Base-by-base conservation (phyloP, 2,113 vertebrate species). In the Seriola aureovittata region DNA sequence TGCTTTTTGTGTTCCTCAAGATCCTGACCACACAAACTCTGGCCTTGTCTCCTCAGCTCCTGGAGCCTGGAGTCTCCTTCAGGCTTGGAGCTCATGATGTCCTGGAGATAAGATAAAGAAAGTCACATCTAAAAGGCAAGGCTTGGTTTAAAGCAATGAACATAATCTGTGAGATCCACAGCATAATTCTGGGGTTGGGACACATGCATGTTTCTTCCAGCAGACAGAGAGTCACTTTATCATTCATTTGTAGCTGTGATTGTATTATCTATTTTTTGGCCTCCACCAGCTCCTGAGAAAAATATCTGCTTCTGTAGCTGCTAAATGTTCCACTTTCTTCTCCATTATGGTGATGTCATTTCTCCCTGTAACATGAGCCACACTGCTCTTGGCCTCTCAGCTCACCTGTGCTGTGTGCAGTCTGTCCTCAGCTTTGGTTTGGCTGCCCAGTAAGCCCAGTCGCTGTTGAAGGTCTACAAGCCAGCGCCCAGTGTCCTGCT, bases 321-420 rank as follows among this genome's bases (percentile, higher is more conserved):
- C 10, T 57, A 57, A 25, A 57, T 25, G 25, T 9, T 57, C 55
- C 55, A 25, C 11, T 21, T 16, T 25, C 1, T 25, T 25, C 25
- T 13, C 14, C 7, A 32, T 11, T 55, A 25, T 12, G 10, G 10
- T 19, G 16, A 62, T 38, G 6, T 29, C 0, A 23, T 32, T 2
- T 32, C 19, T 54, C 17, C 16, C 23, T 58, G n/a, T 5, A 10
- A 21, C 25, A 9, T 5, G n/a, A 52, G 5, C 17, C 32, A 4
- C 32, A 21, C 9, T 54, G 6, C 9, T 36, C 23, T 23, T 5
- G 29, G 12, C 19, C 12, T 57, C 46, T 44, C 7, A 29, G 9
- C 72, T 81, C n/a, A 96, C 95, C 94, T 95, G 88, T 44, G 91
- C 90, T 21, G 71, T 29, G 23, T 8, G 75, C 38, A 93, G 82